Evolutionary conservation across 2,113 vertebrate species (phyloP).

Genomic region (Megalops atlanticus): DNA sequence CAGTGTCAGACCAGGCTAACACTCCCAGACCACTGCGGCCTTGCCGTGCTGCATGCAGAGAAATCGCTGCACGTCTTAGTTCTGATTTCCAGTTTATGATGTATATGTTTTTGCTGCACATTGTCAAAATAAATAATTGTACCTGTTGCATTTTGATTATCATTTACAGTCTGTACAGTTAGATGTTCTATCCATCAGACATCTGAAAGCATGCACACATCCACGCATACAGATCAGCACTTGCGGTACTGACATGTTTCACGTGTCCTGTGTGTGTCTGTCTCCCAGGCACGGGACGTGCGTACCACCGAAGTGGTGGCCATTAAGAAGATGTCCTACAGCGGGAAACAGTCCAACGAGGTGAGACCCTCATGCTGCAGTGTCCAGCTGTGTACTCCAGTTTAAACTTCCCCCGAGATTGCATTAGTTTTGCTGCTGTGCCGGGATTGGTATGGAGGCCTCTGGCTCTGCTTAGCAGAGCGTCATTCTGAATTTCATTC

Average conservation of each 20-base stretch:
- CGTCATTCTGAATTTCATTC: background rate
- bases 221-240: background rate
- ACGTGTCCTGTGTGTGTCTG: background rate
- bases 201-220: background rate
- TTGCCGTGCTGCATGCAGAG: no score
- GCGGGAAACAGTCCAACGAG: conserved; percentile 97
- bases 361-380: conserved; percentile 62
- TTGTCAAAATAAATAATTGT: no score
- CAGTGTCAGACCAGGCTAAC: no score
- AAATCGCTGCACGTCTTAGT: no score
- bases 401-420: background rate
- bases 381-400: background rate
- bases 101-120: no score
- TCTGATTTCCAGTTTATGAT: no score
- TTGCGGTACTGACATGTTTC: background rate
- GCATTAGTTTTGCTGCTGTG: background rate
- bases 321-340: conserved; percentile 99
- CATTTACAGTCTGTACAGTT: background rate
- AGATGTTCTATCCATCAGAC: background rate
- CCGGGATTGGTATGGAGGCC: background rate
- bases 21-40: no score
- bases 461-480: background rate
- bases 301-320: conserved; percentile 98
- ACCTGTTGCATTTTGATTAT: background rate
- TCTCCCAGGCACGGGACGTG: conserved; percentile 86